Conservation (phyloP, 2,888 invertebrate genomes). For the Trissoscelio sp. region DNA sequence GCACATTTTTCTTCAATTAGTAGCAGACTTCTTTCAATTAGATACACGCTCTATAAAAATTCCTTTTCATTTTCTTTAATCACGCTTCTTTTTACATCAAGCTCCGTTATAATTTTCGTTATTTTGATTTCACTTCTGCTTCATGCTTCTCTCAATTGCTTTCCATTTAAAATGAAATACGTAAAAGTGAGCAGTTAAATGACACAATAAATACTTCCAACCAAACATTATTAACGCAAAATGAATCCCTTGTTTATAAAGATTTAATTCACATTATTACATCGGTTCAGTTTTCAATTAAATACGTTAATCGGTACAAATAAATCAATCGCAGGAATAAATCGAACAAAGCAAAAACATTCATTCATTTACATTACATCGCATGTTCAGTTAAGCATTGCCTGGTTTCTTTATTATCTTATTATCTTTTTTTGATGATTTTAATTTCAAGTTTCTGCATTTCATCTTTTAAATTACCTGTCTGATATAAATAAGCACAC, state of each 20-base stretch:
- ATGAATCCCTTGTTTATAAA: too few species aligned
- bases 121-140: not conserved
- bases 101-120: not conserved
- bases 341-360: too few species aligned
- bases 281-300: too few species aligned
- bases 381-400: not conserved
- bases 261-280: too few species aligned
- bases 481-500: constrained; percentile 32
- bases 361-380: not conserved
- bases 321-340: too few species aligned
- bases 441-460: constrained; percentile 31
- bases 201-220: too few species aligned
- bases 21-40: not conserved
- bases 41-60: not conserved
- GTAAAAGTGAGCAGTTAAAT: too few species aligned
- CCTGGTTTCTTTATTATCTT: not conserved
- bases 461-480: constrained; percentile 41
- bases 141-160: too few species aligned
- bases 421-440: constrained; percentile 7
- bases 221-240: too few species aligned
- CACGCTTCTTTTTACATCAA: constrained; percentile 3
- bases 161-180: too few species aligned
- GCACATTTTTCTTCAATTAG: constrained; percentile 8
- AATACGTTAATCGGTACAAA: too few species aligned
- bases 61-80: constrained; percentile 12